Evolutionary conservation across 2,113 vertebrate species (phyloP).

Genomic region (Parotia lawesii): DNA sequence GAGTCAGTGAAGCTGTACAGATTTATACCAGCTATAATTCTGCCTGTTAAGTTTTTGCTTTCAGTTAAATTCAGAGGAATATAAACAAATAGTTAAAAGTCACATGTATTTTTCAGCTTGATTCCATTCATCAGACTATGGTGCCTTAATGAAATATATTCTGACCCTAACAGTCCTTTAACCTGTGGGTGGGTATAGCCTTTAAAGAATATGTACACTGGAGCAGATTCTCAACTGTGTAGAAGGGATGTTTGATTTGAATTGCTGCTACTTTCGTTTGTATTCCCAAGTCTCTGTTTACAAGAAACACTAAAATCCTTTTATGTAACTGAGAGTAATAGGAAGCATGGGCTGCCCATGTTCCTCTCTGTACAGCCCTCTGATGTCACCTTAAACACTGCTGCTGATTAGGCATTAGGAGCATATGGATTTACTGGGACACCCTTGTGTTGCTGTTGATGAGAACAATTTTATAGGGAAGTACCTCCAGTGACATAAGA

Average conservation of each 20-base stretch:
- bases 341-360: not conserved
- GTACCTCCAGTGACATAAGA: not conserved
- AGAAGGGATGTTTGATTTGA: not conserved
- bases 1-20: not conserved
- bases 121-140: not conserved
- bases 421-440: not conserved
- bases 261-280: not conserved
- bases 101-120: not conserved
- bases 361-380: not conserved
- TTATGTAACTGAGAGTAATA: not conserved
- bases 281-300: not conserved
- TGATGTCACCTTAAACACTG: not conserved
- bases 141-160: not conserved
- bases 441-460: not conserved
- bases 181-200: not conserved
- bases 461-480: not conserved
- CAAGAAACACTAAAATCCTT: not conserved
- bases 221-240: not conserved
- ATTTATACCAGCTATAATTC: slow-evolving; percentile 11
- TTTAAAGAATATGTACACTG: not conserved
- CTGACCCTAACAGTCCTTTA: not conserved
- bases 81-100: slow-evolving; percentile 18
- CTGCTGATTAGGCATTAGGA: not conserved
- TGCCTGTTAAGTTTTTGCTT: slow-evolving; percentile 6
- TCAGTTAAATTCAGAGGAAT: slow-evolving; percentile 10